These are phyloP conservation scores for Suricata suricatta DNA, from an alignment of 2,113 vertebrate genomes.

Conservation along the genomic window DNA sequence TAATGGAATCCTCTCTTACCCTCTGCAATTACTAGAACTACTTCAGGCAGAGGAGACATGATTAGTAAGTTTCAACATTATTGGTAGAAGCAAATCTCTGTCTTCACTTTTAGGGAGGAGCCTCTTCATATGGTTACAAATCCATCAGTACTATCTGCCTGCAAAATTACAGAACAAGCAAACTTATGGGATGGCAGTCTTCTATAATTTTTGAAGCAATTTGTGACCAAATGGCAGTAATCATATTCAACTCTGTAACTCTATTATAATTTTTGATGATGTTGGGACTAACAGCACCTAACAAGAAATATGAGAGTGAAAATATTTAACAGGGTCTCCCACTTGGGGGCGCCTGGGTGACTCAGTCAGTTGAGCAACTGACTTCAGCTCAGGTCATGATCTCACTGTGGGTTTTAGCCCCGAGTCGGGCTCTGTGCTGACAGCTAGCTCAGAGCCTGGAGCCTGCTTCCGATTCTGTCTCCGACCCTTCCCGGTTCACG, in stretches of 20 bases:
- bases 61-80: slow-evolving; percentile 45
- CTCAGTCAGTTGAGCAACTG: too few relatives aligned
- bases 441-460: too few relatives aligned
- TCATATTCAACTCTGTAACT: slow-evolving; percentile 50
- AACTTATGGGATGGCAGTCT: background rate
- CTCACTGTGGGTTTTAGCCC: too few relatives aligned
- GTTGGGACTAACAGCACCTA: background rate
- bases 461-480: too few relatives aligned
- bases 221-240: slow-evolving; percentile 57
- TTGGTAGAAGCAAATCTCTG: slow-evolving; percentile 23
- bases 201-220: slow-evolving; percentile 60
- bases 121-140: slow-evolving; percentile 6
- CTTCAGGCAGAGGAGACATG: background rate
- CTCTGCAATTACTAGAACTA: background rate
- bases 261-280: slow-evolving; percentile 23
- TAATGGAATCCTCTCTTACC: slow-evolving; percentile 37
- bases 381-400: too few relatives aligned
- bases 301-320: background rate
- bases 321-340: background rate
- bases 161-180: background rate
- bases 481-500: too few relatives aligned
- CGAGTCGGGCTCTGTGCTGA: too few relatives aligned
- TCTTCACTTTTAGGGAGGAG: background rate
- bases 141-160: background rate
- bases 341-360: too few relatives aligned